Base-by-base conservation (phyloP, 2,113 vertebrate genomes). In the Gymnarchus niloticus region DNA sequence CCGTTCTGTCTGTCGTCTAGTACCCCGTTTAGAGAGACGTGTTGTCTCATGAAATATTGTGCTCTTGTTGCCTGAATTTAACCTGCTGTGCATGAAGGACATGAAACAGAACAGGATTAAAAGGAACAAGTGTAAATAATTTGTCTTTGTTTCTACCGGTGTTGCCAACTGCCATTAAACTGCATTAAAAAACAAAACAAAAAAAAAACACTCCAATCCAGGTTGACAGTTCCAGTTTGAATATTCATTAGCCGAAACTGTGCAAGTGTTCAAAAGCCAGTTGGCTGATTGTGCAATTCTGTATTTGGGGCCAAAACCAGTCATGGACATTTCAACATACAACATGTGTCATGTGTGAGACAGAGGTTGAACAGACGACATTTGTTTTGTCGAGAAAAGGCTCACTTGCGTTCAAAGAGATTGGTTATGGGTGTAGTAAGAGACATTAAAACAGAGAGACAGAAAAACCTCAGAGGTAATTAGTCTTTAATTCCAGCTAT, bases 221-320 rank as follows among this genome's bases (percentile, higher is more conserved):
- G 86, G 23, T 37, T 76, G 33, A 51, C 54, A 48, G 33, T 52
- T 83, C 21, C 51, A 5, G 81, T 86, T 87, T 88, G 28, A 52
- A 81, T 73, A 51, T 81, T 81, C 87, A 81, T 84, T 76, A 28
- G 81, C n/a, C 8, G 21, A n/a, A 56, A 80, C 51, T 28, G 14
- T 10, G 44, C 78, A 44, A 28, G 25, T 69, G 48, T 59, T 51
- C 41, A 84, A 25, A 54, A 51, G 33, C 56, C 56, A 84, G 33
- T 37, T 65, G 84, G 25, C n/a, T 69, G 33, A 21, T 61, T 23
- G 33, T 59, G 9, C 23, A 17, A 73, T 73, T n/a, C 51, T 19
- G 1, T 37, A 28, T 12, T 25, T 41, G 17, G 33, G 51, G 12
- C 80, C 19, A n/a, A 37, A 6, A 56, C 2, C 12, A 28, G 33